Percentiles rank a stretch among this genome's conserved stretches.
phyloP scores from a whole-genome alignment of 2,888 invertebrate genomes.

The Drepana falcataria region DNA sequence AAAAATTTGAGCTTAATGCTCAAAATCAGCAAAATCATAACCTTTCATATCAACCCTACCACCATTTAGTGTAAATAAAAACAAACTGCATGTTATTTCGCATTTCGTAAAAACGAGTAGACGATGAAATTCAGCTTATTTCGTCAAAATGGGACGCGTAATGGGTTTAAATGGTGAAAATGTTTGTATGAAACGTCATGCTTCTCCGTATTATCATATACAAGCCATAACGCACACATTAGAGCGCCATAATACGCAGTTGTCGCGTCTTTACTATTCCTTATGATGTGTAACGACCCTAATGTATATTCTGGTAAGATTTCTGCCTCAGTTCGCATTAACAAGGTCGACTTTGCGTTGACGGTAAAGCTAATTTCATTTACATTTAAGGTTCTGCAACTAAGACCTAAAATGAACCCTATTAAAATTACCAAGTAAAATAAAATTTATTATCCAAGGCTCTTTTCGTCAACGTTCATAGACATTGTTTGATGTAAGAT shows the following conservation, averaged over 20 bases:
- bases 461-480: too few species aligned
- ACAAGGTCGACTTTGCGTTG: slow-evolving; percentile 24
- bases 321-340: slow-evolving; percentile 15
- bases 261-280: slow-evolving; percentile 3
- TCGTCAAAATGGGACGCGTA: slow-evolving; percentile 18
- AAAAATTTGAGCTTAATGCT: too few species aligned
- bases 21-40: too few species aligned
- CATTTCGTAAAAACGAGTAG: slow-evolving; percentile 5
- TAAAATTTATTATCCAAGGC: too few species aligned
- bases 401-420: not conserved
- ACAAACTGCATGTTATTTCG: slow-evolving; percentile 1
- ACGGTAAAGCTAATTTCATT: slow-evolving; percentile 50
- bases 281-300: slow-evolving; percentile 12
- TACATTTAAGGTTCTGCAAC: slow-evolving; percentile 28
- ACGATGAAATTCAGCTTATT: slow-evolving; percentile 18
- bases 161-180: slow-evolving; percentile 21
- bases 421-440: too few species aligned
- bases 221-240: slow-evolving; percentile 19
- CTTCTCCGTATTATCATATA: slow-evolving; percentile 24
- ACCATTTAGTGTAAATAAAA: not conserved
- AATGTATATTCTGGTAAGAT: slow-evolving; percentile 8
- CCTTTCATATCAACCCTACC: too few species aligned
- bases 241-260: slow-evolving; percentile 11
- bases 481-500: too few species aligned
- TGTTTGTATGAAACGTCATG: slow-evolving; percentile 17